Base-by-base conservation (phyloP, 2,113 vertebrate genomes). In the Piaya cayana region DNA sequence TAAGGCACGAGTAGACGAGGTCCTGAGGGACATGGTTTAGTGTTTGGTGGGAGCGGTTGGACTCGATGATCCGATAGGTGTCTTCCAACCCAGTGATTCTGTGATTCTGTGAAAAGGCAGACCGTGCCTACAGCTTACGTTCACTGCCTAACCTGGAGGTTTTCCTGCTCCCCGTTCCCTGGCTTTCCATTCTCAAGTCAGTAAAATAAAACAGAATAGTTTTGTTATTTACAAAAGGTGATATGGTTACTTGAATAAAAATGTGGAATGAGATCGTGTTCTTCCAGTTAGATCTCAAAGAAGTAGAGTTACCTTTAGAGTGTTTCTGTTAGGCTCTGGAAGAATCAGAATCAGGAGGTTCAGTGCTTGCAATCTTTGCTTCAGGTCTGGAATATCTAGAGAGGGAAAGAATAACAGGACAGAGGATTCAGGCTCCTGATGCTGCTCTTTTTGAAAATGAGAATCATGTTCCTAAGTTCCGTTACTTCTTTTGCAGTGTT, bases 271-370 rank as follows among this genome's bases (percentile, higher is more conserved):
- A 77, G 34, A 76, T 15, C 4, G 6, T 6, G 12, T 16, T 80
- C 75, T 65, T 30, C 47, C 49, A 37, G n/a, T 62, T 58, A 81
- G 80, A 72, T 18, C 30, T 53, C 27, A 37, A 82, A 49, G 9
- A 53, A 23, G 30, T 8, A 56, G 30, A 42, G 43, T 85, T 97
- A 99, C 99, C 98, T 99, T 99, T 21, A 99, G 96, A 47, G 99
- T 98, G 93, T 98, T 98, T 90, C 99, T 98, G 97, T 99, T 99
- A 69, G 98, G 97, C 72, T 99, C 99, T 5, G 99, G 99, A 50
- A 99, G 98, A 86, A 99, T 97, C 71, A 99, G 96, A 81, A 99
- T 96, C 32, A 99, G 98, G 50, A 99, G 98, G 90, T 99, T 99
- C 26, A 99, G 97, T 87, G 99, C 98, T 92, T 99, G 98, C 25